Percentiles rank a stretch among this genome's conserved stretches.
Evolutionary conservation across 2,797 vertebrate species (phyloP).

Genomic region (Garrulus glandarius): DNA sequence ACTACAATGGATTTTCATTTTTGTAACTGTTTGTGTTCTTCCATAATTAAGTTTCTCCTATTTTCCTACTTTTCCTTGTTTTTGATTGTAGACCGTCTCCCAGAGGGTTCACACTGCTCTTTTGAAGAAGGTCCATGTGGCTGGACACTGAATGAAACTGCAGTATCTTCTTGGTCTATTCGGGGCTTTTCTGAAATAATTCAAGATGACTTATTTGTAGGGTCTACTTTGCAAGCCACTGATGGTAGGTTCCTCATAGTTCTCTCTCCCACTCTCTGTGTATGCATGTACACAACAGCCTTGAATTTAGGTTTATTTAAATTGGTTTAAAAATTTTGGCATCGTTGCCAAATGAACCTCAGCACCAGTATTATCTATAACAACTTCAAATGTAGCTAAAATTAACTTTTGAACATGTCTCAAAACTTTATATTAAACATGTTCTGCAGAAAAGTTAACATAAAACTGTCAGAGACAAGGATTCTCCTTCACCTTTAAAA

Average conservation of each 20-base stretch:
- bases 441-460: background rate
- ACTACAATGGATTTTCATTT: background rate
- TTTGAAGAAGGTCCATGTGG: constrained; percentile 85
- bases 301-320: background rate
- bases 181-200: constrained; percentile 65
- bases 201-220: constrained; percentile 64
- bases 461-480: background rate
- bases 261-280: background rate
- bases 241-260: constrained; percentile 72
- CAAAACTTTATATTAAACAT: background rate
- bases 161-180: constrained; percentile 75
- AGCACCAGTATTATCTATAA: background rate
- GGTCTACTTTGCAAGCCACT: constrained; percentile 76
- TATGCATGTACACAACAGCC: background rate
- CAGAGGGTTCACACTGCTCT: constrained; percentile 84
- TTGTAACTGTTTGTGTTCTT: background rate
- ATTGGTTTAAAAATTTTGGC: background rate
- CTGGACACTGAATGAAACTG: constrained; percentile 76
- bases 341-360: background rate
- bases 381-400: background rate
- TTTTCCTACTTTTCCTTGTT: background rate
- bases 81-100: constrained; percentile 72
- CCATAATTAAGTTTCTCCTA: background rate
- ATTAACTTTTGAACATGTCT: background rate
- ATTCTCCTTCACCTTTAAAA: background rate